Conservation (phyloP, 2,797 vertebrate species). For the Paedocypris micromegethes region DNA sequence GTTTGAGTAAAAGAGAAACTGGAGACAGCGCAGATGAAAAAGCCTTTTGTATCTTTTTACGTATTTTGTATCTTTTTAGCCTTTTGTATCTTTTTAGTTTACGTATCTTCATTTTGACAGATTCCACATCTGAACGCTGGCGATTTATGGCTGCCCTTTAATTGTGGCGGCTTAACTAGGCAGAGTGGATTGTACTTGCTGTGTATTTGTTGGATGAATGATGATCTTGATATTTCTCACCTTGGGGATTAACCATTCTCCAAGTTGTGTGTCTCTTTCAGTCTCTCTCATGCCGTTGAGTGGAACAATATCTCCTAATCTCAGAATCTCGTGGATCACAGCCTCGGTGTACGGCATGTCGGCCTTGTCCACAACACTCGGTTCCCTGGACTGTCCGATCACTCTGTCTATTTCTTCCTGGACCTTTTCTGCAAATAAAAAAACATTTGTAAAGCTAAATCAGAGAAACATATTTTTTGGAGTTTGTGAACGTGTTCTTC, state of each 20-base stretch:
- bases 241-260: slow-evolving; percentile 76
- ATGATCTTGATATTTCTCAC: slow-evolving; percentile 50
- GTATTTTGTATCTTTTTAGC: too few relatives aligned
- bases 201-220: background rate
- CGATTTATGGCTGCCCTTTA: too few relatives aligned
- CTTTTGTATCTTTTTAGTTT: too few relatives aligned
- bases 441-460: background rate
- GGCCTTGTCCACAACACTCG: slow-evolving; percentile 62
- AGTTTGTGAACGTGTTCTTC: slow-evolving; percentile 18
- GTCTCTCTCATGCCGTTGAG: slow-evolving; percentile 63
- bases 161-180: too few relatives aligned
- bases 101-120: too few relatives aligned
- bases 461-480: background rate
- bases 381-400: slow-evolving; percentile 62
- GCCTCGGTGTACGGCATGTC: slow-evolving; percentile 79
- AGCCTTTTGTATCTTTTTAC: too few relatives aligned
- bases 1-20: too few relatives aligned
- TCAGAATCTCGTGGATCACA: slow-evolving; percentile 79
- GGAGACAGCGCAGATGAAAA: too few relatives aligned
- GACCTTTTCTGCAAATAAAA: slow-evolving; percentile 63
- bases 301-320: slow-evolving; percentile 74
- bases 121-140: too few relatives aligned
- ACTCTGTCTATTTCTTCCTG: slow-evolving; percentile 78
- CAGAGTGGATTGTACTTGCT: too few relatives aligned
- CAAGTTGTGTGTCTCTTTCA: slow-evolving; percentile 57